phyloP scores from a whole-genome alignment of 2,888 invertebrate genomes.

The Tipula confusa region DNA sequence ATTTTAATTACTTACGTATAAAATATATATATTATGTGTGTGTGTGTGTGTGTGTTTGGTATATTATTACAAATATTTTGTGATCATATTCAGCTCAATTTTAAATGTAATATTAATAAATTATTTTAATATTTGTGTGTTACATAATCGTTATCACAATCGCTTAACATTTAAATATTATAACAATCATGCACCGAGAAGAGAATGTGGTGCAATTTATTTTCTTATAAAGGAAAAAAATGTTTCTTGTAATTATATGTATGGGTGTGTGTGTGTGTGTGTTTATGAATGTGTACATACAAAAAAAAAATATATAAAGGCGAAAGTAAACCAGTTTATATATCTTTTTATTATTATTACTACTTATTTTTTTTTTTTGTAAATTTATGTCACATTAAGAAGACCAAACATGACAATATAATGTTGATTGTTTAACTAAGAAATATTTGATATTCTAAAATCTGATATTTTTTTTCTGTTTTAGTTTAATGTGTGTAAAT shows the following conservation, averaged over 20 bases:
- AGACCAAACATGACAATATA: background rate
- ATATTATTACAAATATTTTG: background rate
- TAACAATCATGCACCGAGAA: conserved; percentile 27
- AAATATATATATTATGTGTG: background rate
- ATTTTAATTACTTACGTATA: background rate
- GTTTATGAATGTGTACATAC: background rate
- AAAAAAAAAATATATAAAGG: conserved; percentile 7
- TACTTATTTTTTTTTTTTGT: background rate
- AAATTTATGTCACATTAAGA: conserved; percentile 25
- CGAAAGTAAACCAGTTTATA: conserved; percentile 12
- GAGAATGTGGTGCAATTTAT: conserved; percentile 26
- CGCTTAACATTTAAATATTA: conserved; percentile 5
- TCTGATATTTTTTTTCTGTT: too few relatives aligned
- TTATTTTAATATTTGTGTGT: background rate
- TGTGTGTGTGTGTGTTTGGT: background rate
- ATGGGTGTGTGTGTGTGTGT: too few relatives aligned
- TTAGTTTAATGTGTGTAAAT: background rate
- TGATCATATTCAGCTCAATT: background rate
- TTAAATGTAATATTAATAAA: background rate
- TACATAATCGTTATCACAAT: conserved; percentile 12
- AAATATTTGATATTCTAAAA: conserved; percentile 12
- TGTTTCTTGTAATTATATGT: background rate
- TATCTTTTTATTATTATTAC: background rate
- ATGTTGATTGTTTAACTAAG: conserved; percentile 8
- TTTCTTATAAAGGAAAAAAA: background rate